Base-by-base conservation (phyloP, 2,797 vertebrate species). In the Amniataba percoides region DNA sequence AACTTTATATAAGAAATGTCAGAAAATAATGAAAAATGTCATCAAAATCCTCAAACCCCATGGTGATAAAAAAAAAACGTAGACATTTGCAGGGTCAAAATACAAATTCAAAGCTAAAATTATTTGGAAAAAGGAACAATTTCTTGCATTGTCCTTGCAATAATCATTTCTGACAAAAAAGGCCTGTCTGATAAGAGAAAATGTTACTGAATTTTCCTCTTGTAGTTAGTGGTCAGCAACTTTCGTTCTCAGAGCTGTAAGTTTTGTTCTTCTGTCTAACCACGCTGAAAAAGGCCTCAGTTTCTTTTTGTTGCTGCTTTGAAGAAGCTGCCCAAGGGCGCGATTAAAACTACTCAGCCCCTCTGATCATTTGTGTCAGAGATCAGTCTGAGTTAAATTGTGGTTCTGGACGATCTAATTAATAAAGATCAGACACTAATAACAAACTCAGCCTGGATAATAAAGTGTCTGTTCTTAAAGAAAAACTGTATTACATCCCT, bases 161-260 rank as follows among this genome's bases (percentile, higher is more conserved):
- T 9, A 16, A 19, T 49, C 11, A 39, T 55, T 76, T 76, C 52
- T 16, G 23, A 84, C 53, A 64, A 55, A 2, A 8, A 18, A 14
- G 42, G 21, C 7, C 9, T 49, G 48, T 51, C 25, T 61, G 16
- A 23, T 0, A 18, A 36, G 2, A 42, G 39, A 81, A 65, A 60
- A 7, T 14, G 5, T 57, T 5, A 45, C 12, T 10, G 18, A 27
- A 53, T 15, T 61, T 45, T 15, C 55, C 12, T n/a, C 23, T 59
- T 52, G 27, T 13, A 63, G 40, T 39, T 31, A 16, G 14, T 2
- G 43, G 46, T 25, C 73, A 63, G 77, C 69, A 45, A 27, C 25
- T 36, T 80, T 25, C 55, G 18, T 23, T 74, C 34, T 4, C 10
- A 51, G 10, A 39, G 65, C 51, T 7, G 61, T 36, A 42, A 2